Percentiles rank a stretch among this genome's conserved stretches.
Evolutionary conservation across 2,888 invertebrate genomes (phyloP).

Genomic region (Cantharis rustica): DNA sequence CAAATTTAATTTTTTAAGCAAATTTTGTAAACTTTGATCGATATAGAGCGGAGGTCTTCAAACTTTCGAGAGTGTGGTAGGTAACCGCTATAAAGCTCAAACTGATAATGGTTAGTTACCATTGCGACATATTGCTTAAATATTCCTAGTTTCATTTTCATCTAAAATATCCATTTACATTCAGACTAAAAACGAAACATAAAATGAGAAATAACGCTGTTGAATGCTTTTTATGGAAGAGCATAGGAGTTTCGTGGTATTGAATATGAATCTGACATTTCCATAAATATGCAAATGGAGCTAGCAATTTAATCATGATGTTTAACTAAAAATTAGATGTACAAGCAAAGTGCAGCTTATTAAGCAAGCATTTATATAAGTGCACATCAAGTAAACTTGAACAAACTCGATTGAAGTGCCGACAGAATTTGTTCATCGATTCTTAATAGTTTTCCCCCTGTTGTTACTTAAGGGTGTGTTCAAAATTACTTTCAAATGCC

Average conservation of each 20-base stretch:
- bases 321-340: neutral
- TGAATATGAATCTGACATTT: constrained; percentile 16
- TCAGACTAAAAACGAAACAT: neutral
- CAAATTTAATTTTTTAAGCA: neutral
- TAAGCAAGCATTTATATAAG: constrained; percentile 6
- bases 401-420: constrained; percentile 26
- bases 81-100: neutral
- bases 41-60: neutral
- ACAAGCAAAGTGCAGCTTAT: neutral
- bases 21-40: neutral
- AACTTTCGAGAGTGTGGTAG: neutral
- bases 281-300: constrained; percentile 23
- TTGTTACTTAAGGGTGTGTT: constrained; percentile 30
- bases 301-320: neutral
- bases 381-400: constrained; percentile 21
- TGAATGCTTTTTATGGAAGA: neutral
- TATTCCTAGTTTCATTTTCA: no score
- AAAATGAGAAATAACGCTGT: neutral
- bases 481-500: constrained; percentile 26
- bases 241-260: neutral
- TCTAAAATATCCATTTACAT: neutral
- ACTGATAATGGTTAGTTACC: neutral
- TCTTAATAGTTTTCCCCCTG: constrained; percentile 23
- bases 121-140: no score
- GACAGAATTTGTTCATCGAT: constrained; percentile 23